Evolutionary conservation across 2,797 vertebrate species (phyloP), one percentile per base, ranked within the genome.

Genomic region (Lepus townsendii): DNA sequence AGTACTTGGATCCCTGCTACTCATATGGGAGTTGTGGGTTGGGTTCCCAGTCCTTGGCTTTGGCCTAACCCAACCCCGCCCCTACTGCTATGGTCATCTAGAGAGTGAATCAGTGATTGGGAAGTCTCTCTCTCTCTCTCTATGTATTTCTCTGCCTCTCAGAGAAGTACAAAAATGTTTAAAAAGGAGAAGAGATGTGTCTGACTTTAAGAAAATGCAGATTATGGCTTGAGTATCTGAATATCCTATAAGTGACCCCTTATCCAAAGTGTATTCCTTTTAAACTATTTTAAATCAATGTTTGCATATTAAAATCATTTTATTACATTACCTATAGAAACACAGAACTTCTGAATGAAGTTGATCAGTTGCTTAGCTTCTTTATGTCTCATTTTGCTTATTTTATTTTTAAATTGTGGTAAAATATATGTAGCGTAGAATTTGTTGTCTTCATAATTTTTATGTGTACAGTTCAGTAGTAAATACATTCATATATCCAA

Each of bases 271-370:
- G 7, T 38, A 69, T 26, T 88, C 69, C 22, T 26, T 92, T 83
- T 73, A 86, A 57, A 65, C 27, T 5, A 38, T 38, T 12, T 52
- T 11, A 89, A 93, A 54, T 84, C 17, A 47, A 6, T 71, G 19
- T 88, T 60, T 32, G 79, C 16, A 65, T 71, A 52, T 52, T 76
- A 84, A 94, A 80, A 54, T 3, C 24, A 47, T 84, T 78, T 93
- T 17, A 76, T 32, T 50, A 13, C 68, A 35, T 7, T 30, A 83
- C n/a, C 68, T 71, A 14, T 27, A 84, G 57, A 79, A 66, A 82
- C 27, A 68, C 11, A 71, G 75, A 77, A 93, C 9, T 88, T 78
- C 10, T 38, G 14, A 77, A 52, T 72, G 32, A 47, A 66, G 26
- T 54, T 38, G 20, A 17, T 77, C 26, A 65, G 11, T 90, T 84